phyloP scores from a whole-genome alignment of 2,888 invertebrate genomes.

The Brachypalpus laphriformis region DNA sequence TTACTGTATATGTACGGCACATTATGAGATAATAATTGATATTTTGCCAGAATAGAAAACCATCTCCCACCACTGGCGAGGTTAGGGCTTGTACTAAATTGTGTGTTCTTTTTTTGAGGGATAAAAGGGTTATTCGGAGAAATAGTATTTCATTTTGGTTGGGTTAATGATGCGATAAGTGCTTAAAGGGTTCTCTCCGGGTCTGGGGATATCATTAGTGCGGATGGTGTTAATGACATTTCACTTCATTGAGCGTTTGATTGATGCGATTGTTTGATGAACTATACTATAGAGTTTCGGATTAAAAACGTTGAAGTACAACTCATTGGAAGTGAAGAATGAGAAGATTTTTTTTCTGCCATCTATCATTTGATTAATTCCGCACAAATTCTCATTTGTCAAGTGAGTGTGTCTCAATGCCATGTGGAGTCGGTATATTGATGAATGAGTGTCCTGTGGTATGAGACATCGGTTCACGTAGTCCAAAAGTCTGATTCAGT shows the following conservation, averaged over 20 bases:
- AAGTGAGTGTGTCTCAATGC: no score
- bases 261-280: background rate
- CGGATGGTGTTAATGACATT: background rate
- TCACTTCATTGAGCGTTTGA: background rate
- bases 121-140: background rate
- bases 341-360: background rate
- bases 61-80: background rate
- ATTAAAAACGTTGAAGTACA: background rate
- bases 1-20: background rate
- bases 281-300: background rate
- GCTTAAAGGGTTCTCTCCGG: background rate
- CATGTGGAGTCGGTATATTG: no score
- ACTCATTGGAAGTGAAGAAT: background rate
- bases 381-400: background rate
- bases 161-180: constrained; percentile 13
- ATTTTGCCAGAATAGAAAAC: background rate
- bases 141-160: background rate
- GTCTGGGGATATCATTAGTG: background rate
- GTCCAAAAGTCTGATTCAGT: no score
- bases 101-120: background rate
- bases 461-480: no score
- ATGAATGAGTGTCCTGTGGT: no score
- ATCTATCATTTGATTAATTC: background rate
- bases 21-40: constrained; percentile 39
- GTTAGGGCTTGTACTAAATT: background rate